Conservation (phyloP, 1,140 invertebrate species). For the Hylyphantes graminicola region DNA sequence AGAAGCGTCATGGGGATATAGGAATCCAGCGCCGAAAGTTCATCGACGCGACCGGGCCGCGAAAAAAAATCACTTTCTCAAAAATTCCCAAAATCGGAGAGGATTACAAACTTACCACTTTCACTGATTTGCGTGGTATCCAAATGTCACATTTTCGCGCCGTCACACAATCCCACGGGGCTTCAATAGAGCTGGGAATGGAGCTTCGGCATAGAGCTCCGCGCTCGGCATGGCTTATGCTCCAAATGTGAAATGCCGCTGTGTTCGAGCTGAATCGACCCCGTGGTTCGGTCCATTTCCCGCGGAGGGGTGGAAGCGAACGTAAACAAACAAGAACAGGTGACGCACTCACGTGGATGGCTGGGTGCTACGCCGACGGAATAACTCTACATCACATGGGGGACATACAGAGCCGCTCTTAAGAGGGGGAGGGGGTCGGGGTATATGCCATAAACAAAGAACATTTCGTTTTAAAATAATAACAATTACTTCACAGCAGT, state of each 20-base stretch:
- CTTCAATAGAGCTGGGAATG: neutral
- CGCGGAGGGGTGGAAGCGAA: conserved; percentile 19
- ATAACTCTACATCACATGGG: neutral
- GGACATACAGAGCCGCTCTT: neutral
- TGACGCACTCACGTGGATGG: conserved; percentile 14
- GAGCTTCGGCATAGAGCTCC: neutral
- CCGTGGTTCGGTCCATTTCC: conserved; percentile 26
- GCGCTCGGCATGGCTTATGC: neutral
- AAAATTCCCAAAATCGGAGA: too few relatives aligned
- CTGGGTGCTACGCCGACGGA: neutral
- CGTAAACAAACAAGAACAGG: conserved; percentile 57
- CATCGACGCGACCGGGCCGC: conserved; percentile 20
- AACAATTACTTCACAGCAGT: too few relatives aligned
- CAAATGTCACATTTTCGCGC: conserved; percentile 3
- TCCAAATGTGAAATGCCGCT: neutral
- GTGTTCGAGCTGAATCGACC: conserved; percentile 35
- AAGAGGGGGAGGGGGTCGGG: too few relatives aligned
- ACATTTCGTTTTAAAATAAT: too few relatives aligned
- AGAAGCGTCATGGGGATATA: neutral
- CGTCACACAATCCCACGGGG: conserved; percentile 33
- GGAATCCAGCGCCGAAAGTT: conserved; percentile 30
- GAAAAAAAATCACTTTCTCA: conserved; percentile 5
- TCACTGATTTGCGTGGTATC: neutral
- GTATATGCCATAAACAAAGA: too few relatives aligned
- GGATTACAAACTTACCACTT: neutral